These are phyloP conservation scores for Nymphalis urticae DNA, from an alignment of 2,888 invertebrate genomes.

Conservation along the genomic window DNA sequence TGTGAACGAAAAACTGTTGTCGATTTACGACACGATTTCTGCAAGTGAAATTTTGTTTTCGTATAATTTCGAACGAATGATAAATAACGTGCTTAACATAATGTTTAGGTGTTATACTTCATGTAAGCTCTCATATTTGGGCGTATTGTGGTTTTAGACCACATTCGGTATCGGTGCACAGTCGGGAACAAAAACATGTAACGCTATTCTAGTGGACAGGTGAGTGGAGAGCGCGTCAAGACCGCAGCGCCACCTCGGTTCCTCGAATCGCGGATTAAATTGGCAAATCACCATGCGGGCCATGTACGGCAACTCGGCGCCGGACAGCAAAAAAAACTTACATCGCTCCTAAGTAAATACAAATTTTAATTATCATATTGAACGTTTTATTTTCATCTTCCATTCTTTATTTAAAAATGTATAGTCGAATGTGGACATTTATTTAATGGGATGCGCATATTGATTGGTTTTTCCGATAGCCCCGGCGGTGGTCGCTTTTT, in stretches of 20 bases:
- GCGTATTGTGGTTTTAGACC: slow-evolving; percentile 17
- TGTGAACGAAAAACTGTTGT: slow-evolving; percentile 52
- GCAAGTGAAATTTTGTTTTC: slow-evolving; percentile 47
- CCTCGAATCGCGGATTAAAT: slow-evolving; percentile 68
- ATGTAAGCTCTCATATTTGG: slow-evolving; percentile 14
- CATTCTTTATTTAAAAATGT: slow-evolving; percentile 68
- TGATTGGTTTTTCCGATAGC: slow-evolving; percentile 70
- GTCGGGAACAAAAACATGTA: slow-evolving; percentile 44
- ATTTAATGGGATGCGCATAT: slow-evolving; percentile 76
- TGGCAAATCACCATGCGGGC: slow-evolving; percentile 70
- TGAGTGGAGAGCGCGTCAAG: slow-evolving; percentile 33
- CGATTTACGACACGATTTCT: slow-evolving; percentile 57
- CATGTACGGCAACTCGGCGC: slow-evolving; percentile 68
- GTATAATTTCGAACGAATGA: slow-evolving; percentile 41
- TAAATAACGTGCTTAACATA: slow-evolving; percentile 40
- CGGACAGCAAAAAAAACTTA: slow-evolving; percentile 61
- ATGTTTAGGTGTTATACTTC: slow-evolving; percentile 37
- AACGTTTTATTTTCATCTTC: slow-evolving; percentile 71
- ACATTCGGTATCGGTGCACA: slow-evolving; percentile 14
- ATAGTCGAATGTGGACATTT: slow-evolving; percentile 57
- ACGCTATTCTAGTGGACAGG: slow-evolving; percentile 49
- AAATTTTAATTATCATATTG: slow-evolving; percentile 78
- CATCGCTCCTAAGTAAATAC: slow-evolving; percentile 70
- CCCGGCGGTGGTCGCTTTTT: slow-evolving; percentile 76
- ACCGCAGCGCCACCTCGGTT: slow-evolving; percentile 58